Base-by-base conservation (phyloP, 2,797 vertebrate genomes). In the Dicrostonyx torquatus region DNA sequence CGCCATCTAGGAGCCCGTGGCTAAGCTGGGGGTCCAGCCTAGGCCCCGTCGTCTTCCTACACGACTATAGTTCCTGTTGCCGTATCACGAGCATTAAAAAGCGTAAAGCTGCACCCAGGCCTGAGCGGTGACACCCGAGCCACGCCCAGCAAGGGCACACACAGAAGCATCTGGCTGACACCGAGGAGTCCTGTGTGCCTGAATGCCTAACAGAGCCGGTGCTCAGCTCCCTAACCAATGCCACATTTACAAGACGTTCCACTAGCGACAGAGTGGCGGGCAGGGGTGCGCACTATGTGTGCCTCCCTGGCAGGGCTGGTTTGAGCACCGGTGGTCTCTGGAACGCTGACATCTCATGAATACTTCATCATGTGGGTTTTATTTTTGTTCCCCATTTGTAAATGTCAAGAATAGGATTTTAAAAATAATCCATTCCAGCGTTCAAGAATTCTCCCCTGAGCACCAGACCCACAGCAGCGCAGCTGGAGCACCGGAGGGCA, bases 321-420 rank as follows among this genome's bases (percentile, higher is more conserved):
- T 15, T 40, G 62, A 0, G 1, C 72, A 26, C 24, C 2, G 12
- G 43, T 85, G 89, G 79, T 84, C 94, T 89, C 87, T 14, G 83
- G 58, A 14, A 40, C 22, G 24, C 64, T 93, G 87, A 95, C 90
- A 75, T 86, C 82, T 48, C 77, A 85, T 85, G 48, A 43, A 9
- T 53, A 83, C 53, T 95, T 90, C 86, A 82, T 94, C 80, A 43
- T 55, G 48, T 40, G 3, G 73, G 88, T 80, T 92, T 90, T 93
- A 91, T 43, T 95, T 82, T 73, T 72, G 91, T 58, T 55, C 72
- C 87, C 29, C 5, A 70, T 76, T 91, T 95, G 91, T 50, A 80
- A n/a, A 68, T 50, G 48, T 75, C 62, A 66, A 94, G 75, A 93
- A 92, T 43, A 88, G 45, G 90, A 86, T 83, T 88, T 82, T 70